Conservation (phyloP, 1,140 invertebrate genomes). For the Elymnias hypermnestra region DNA sequence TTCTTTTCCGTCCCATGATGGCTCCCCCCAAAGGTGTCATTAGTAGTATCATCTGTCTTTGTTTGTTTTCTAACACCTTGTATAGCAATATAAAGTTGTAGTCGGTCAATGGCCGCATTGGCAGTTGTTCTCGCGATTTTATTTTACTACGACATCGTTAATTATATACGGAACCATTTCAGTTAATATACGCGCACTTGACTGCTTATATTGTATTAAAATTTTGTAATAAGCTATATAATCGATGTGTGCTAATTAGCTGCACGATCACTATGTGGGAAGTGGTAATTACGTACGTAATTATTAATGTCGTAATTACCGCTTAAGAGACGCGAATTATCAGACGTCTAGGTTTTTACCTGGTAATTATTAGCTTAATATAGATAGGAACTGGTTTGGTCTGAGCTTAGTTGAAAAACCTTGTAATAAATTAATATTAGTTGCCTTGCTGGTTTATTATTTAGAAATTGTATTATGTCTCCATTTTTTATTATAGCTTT, state of each 20-base stretch:
- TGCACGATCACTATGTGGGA: constrained; percentile 13
- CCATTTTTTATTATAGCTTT: too few species aligned
- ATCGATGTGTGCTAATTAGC: constrained; percentile 15
- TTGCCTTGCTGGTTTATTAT: not conserved
- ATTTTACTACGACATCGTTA: too few species aligned
- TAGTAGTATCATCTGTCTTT: too few species aligned
- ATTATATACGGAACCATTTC: constrained; percentile 3
- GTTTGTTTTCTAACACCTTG: too few species aligned
- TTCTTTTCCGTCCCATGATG: too few species aligned
- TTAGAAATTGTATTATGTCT: too few species aligned
- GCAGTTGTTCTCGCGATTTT: too few species aligned
- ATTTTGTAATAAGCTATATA: constrained; percentile 10
- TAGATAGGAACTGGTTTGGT: not conserved
- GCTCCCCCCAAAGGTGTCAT: too few species aligned
- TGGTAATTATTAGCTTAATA: constrained; percentile 6
- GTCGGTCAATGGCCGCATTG: too few species aligned
- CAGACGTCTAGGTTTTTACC: constrained; percentile 10
- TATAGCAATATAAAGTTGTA: too few species aligned
- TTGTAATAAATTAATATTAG: not conserved
- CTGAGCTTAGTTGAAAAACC: not conserved
- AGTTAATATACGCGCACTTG: not conserved
- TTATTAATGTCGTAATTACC: constrained; percentile 17
- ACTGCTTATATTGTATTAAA: constrained; percentile 5
- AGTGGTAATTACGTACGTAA: constrained; percentile 14
- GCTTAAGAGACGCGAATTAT: constrained; percentile 16